Evolutionary conservation across 2,888 invertebrate species (phyloP), one percentile per base, ranked within the genome.

Genomic region (Rapana venosa): DNA sequence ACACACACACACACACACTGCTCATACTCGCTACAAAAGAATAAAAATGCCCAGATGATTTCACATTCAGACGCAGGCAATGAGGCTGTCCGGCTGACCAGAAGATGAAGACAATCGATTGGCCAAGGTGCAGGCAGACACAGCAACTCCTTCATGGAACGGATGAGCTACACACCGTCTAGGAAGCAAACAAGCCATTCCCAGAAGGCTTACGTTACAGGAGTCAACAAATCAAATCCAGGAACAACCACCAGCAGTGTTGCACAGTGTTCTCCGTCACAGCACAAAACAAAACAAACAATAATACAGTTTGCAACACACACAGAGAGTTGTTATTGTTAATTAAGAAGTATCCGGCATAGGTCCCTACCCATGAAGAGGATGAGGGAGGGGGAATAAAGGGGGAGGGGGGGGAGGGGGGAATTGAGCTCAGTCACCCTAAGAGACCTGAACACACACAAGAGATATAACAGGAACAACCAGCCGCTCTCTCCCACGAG

Each of bases 221-320:
- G 47, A 83, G 58, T 85, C 20, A 36, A 85, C 84, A 36, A 85
- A n/a, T 87, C 22, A 26, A 26, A 70, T 36, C 32, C 0, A 66
- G 66, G 35, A 87, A 70, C 36, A n/a, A 66, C 66, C 87, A 66
- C 66, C 87, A 87, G 87, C 87, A 87, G 87, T 61, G 61, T 70
- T 47, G 47, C 35, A 36, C 66, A 87, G 35, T 58, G 87, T 36
- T 85, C 70, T 70, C 87, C 35, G 87, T 36, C 66, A 70, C 87
- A 87, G 87, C 85, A 86, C 32, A 4, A 4, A 26, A 56, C 15
- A 87, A 13, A 47, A 47, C 47, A 47, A 47, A 47, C 47, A 47
- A 56, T 22, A 83, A 83, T 36, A 36, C 47, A 47, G 47, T 47
- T 86, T 15, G 61, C n/a, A 36, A 83, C 30, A 32, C 30, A 79